These are phyloP conservation scores for Solenodon paradoxus DNA, from an alignment of 2,113 vertebrate species.

Conservation along the genomic window DNA sequence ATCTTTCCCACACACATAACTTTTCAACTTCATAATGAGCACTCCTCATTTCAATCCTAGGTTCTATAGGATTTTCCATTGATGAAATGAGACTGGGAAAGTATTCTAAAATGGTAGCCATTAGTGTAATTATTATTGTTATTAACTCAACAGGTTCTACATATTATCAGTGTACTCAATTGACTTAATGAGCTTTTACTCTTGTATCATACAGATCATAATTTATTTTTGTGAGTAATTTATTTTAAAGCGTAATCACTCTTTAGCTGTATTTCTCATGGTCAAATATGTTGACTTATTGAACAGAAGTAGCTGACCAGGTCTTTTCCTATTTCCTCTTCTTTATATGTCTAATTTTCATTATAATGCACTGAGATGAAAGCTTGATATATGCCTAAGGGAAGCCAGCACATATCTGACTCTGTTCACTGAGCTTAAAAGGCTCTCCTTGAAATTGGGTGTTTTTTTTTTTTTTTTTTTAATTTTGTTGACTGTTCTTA, in stretches of 20 bases:
- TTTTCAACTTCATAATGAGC: not conserved
- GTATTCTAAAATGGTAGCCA: not conserved
- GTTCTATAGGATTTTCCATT: not conserved
- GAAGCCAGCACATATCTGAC: not conserved
- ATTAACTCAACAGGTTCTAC: not conserved
- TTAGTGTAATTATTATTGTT: not conserved
- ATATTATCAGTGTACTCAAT: not conserved
- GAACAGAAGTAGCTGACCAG: not conserved
- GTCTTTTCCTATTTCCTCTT: not conserved
- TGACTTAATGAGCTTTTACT: not conserved
- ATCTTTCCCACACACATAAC: not conserved
- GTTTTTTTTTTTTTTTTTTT: not conserved
- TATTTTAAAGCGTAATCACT: not conserved
- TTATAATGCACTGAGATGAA: not conserved
- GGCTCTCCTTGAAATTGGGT: not conserved
- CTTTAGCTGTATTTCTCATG: not conserved
- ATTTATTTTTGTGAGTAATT: too few species aligned
- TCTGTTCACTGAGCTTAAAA: not conserved
- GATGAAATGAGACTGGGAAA: not conserved
- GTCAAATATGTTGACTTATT: not conserved
- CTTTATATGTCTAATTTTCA: not conserved
- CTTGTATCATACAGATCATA: not conserved
- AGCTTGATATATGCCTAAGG: not conserved
- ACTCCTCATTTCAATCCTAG: not conserved
- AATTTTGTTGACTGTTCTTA: slow-evolving; percentile 2